Base-by-base conservation (phyloP, 2,113 vertebrate species). In the Perca fluviatilis region DNA sequence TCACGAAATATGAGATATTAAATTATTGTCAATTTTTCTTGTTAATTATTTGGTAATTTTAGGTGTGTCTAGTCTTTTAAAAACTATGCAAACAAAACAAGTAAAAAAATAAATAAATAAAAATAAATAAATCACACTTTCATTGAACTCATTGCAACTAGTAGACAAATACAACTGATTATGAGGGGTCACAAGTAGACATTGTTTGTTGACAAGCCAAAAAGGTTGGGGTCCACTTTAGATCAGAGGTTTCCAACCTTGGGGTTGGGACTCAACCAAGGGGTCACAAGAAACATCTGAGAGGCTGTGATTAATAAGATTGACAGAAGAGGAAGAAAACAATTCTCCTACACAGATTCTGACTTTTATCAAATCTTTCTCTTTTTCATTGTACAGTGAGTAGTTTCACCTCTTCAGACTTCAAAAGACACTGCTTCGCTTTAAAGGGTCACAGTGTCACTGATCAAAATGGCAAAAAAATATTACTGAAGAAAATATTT, bases 401-500 rank as follows among this genome's bases (percentile, higher is more conserved):
- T 51, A 58, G n/a, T 69, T 68, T 25, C 60, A 71, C 19, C 13
- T 70, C 47, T 60, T 73, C 16, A 19, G 30, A 49, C 18, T 11
- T 54, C 30, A 11, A 19, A 51, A 60, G 14, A 47, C 23, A 11
- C 0, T 56, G 9, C 16, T 76, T 50, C 1, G 0, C 30, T 73
- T 49, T 46, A 61, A 70, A 75, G 65, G 14, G n/a, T 68, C 25
- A 49, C 16, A 76, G 43, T 51, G 13, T 30, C 27, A 63, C 25
- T 25, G 30, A 33, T 79, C 53, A 77, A 51, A 68, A 75, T 2
- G 56, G 8, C 36, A 50, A 58, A 40, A 36, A 58, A n/a, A 33
- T 13, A 63, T 68, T 2, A 49, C 9, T 70, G 11, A 76, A 23
- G 60, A 62, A 43, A 68, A 19, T 14, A 54, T 54, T 5, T 71